These are phyloP conservation scores for Enteromius mattozi DNA, from an alignment of 2,797 vertebrate genomes.

Conservation along the genomic window DNA sequence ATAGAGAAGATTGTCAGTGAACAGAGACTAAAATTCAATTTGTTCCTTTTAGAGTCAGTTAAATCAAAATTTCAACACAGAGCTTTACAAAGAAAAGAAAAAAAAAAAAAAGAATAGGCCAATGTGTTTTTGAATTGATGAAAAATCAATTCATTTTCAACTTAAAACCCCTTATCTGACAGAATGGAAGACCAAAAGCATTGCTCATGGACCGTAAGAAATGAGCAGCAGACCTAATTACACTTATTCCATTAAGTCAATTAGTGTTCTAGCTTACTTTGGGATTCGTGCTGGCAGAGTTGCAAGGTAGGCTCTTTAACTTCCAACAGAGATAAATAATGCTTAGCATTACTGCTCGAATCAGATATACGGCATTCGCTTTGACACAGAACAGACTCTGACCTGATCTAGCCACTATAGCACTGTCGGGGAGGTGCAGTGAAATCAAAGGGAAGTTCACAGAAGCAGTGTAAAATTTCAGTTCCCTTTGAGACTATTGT, in stretches of 20 bases:
- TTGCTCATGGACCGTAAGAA: constrained; percentile 24
- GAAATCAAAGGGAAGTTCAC: constrained; percentile 8
- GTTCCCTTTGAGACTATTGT: neutral
- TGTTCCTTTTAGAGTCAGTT: neutral
- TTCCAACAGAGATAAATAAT: constrained; percentile 63
- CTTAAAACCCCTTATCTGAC: constrained; percentile 44
- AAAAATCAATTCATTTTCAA: constrained; percentile 27
- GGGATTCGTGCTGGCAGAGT: constrained; percentile 55
- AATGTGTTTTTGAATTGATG: neutral
- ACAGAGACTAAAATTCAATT: neutral
- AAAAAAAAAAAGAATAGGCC: neutral
- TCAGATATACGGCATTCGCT: constrained; percentile 50
- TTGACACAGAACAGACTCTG: constrained; percentile 42
- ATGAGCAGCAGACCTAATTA: constrained; percentile 57
- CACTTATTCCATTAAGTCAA: constrained; percentile 62
- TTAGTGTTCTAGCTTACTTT: constrained; percentile 56
- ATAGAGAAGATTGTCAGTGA: neutral
- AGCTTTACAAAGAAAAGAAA: neutral
- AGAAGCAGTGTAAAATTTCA: constrained; percentile 10
- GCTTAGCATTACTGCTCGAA: constrained; percentile 49
- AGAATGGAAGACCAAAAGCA: constrained; percentile 12
- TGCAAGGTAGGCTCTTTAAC: constrained; percentile 62
- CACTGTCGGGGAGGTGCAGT: neutral
- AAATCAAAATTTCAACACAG: neutral
- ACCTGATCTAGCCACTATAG: neutral